Base-by-base conservation (phyloP, 2,888 invertebrate genomes). In the Xiphydria camelus region DNA sequence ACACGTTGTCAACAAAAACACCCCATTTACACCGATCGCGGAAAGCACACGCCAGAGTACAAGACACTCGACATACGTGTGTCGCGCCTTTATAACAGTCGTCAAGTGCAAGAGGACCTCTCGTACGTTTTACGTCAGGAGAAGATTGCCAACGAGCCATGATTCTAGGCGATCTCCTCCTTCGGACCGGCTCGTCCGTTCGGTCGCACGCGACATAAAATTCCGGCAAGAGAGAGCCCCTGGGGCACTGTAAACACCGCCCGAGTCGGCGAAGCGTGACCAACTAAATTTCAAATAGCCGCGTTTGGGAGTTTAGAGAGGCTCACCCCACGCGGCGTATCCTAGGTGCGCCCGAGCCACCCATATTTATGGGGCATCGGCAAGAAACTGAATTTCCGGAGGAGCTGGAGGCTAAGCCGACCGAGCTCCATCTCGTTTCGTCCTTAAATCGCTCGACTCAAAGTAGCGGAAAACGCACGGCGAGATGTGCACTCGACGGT, bases 401-500 rank as follows among this genome's bases (percentile, higher is more conserved):
- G 43, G 47, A 40, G 45, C 38, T 38, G 23, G 23, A 40, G 38
- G 41, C 49, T 36, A 36, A 49, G 42, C 47, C 49, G n/a, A n/a
- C n/a, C n/a, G n/a, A 26, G 6, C 14, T 2, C 26, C 26, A 26
- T 26, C 14, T 14, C 10, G 14, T 26, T 26, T 14, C 26, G 10
- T n/a, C 49, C 49, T 43, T 49, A 54, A 54, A 49, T 54, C 49
- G 51, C 49, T 53, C 53, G 49, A 51, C 51, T 55, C 47, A 51
- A 57, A 55, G 53, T 52, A 55, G 55, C 50, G 52, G 55, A 55
- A 55, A 50, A 51, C 45, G 51, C 55, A 47, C 45, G n/a, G n/a
- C 47, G 53, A 47, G 44, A 46, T 38, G 49, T 51, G 55, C 52
- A 53, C 52, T 49, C 53, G 51, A 46, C 41, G 39, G 45, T 14